Base-by-base conservation (phyloP, 2,888 invertebrate species). In the Emmelina monodactyla region DNA sequence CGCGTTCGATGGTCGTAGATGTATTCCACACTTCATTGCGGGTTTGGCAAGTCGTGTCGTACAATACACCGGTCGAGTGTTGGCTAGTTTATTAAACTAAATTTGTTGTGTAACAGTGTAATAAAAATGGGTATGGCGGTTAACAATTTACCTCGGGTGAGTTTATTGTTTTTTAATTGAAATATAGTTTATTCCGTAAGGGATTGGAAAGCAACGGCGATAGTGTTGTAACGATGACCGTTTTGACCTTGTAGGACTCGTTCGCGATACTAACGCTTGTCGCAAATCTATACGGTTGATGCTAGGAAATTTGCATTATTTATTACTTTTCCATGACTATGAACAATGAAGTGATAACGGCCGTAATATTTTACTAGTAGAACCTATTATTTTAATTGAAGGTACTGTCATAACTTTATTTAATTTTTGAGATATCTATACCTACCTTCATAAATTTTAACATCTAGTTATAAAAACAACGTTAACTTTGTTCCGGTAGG, bases 181-280 rank as follows among this genome's bases (percentile, higher is more conserved):
- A 46, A 47, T 44, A 47, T 47, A 40, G 48, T 49, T 50, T 44
- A 47, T 46, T 46, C 42, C 42, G 44, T 53, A 58, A 64, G 65
- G 65, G 65, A 65, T 71, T 73, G 71, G 76, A 78, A 78, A 79
- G 75, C 71, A 70, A 71, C 64, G 58, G 65, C n/a, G 5, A 48
- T 62, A 61, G 62, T 67, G 71, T 75, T 66, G 70, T 71, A 76
- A 75, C 25, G 25, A 25, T 79, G 78, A 78, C 79, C 79, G 76
- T 66, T 76, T 78, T 76, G 78, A 78, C 79, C 78, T 79, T 79
- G 79, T 76, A 70, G 59, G 75, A 78, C 78, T 72, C 58, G 70
- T 67, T 65, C 60, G 67, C 70, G 67, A 70, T 78, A 72, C 63
- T 67, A 62, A 67, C 58, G 61, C 58, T 62, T 56, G 55, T 53